phyloP scores from a whole-genome alignment of 2,113 vertebrate species.

The Trachemys scripta region DNA sequence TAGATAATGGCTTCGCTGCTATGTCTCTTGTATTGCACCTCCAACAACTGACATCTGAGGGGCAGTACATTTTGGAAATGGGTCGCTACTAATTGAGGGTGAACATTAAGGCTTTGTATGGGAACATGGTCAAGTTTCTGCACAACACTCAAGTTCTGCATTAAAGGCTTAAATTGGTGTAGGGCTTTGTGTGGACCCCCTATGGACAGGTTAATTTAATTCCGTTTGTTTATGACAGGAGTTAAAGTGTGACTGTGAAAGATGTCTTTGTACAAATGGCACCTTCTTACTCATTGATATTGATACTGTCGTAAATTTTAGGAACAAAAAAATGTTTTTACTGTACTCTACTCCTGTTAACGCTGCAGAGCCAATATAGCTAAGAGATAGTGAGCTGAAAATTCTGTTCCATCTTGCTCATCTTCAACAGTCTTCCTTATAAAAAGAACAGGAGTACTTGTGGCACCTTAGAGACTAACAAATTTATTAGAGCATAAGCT shows the following conservation, averaged over 20 bases:
- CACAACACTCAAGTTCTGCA: conserved; percentile 47
- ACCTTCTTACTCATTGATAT: conserved; percentile 59
- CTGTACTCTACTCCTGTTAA: conserved; percentile 3
- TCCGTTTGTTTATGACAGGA: conserved; percentile 62
- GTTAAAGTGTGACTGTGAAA: conserved; percentile 58
- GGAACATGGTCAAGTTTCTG: conserved; percentile 69
- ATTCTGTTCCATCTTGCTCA: not conserved
- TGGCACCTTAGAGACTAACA: too few species aligned
- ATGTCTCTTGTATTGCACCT: conserved; percentile 66
- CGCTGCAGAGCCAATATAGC: not conserved
- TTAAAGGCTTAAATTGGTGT: conserved; percentile 71
- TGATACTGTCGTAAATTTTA: not conserved
- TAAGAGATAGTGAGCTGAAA: conserved; percentile 15
- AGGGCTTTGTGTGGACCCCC: conserved; percentile 60
- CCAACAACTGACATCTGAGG: conserved; percentile 69
- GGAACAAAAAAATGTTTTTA: conserved; percentile 21
- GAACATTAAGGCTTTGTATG: conserved; percentile 67
- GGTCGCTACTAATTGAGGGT: conserved; percentile 75
- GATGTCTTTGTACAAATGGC: conserved; percentile 70
- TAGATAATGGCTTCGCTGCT: conserved; percentile 59
- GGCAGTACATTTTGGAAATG: conserved; percentile 73
- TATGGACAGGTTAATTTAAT: conserved; percentile 55
- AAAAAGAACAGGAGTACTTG: not conserved
- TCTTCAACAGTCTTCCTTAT: not conserved
- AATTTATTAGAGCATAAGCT: too few species aligned